Percentiles rank a stretch among this genome's conserved stretches.
phyloP scores from a whole-genome alignment of 2,113 vertebrate genomes.

The Corydoras sp. region DNA sequence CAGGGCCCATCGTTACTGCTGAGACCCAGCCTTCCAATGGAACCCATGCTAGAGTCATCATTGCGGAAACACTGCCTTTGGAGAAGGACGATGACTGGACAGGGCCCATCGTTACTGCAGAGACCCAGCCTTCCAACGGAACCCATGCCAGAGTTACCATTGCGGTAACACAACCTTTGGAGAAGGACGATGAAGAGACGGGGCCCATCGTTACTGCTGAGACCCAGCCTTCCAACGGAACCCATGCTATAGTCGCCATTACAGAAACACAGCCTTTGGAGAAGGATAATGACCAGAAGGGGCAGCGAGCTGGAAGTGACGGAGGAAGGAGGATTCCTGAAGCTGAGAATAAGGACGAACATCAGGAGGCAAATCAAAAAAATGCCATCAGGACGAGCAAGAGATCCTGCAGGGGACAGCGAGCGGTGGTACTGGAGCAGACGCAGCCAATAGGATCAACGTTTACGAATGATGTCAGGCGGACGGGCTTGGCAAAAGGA shows the following conservation, averaged over 20 bases:
- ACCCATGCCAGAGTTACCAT: slow-evolving; percentile 2
- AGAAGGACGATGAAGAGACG: not conserved
- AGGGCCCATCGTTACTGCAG: not conserved
- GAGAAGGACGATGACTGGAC: not conserved
- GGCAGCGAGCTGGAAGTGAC: no score
- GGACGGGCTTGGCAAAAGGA: no score
- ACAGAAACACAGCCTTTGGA: slow-evolving; percentile 43
- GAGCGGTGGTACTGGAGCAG: slow-evolving; percentile 6
- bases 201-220: not conserved
- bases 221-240: not conserved
- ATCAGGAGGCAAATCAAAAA: not conserved
- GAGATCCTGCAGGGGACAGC: slow-evolving; percentile 6
- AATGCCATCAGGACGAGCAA: not conserved
- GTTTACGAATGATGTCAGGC: not conserved
- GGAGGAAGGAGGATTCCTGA: not conserved
- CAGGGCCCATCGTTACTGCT: slow-evolving; percentile 39
- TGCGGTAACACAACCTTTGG: slow-evolving; percentile 3
- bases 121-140: not conserved
- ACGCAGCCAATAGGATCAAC: not conserved
- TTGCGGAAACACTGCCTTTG: not conserved
- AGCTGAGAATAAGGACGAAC: not conserved
- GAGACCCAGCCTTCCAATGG: slow-evolving; percentile 46
- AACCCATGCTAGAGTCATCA: slow-evolving; percentile 12
- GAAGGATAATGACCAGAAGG: not conserved
- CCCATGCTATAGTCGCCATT: slow-evolving; percentile 1